Conservation (phyloP, 2,113 vertebrate species). For the Istiophorus platypterus region DNA sequence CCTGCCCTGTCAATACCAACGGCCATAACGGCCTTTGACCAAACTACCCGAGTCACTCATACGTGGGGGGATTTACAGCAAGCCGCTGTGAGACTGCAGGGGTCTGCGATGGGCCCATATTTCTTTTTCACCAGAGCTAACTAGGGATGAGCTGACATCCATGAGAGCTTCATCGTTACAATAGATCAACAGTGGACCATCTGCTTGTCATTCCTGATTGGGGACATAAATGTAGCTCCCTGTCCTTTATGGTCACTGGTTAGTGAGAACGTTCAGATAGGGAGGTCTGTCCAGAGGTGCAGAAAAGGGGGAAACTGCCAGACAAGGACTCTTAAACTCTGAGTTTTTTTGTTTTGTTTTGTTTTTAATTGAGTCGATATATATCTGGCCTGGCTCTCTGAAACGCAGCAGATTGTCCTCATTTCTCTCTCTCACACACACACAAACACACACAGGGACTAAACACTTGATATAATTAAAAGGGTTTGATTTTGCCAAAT, state of each 20-base stretch:
- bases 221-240: slow-evolving; percentile 43
- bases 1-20: slow-evolving; percentile 38
- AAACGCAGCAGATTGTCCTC: slow-evolving; percentile 27
- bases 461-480: slow-evolving; percentile 57
- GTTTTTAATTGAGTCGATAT: background rate
- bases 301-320: background rate
- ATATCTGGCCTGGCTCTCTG: slow-evolving; percentile 1
- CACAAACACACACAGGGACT: background rate
- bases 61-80: slow-evolving; percentile 38
- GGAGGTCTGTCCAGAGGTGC: background rate
- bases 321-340: background rate
- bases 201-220: slow-evolving; percentile 60
- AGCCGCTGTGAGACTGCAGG: background rate
- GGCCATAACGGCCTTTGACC: slow-evolving; percentile 17
- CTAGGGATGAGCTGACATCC: slow-evolving; percentile 44
- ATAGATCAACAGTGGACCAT: slow-evolving; percentile 48
- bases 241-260: slow-evolving; percentile 18
- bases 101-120: slow-evolving; percentile 32
- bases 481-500: slow-evolving; percentile 42
- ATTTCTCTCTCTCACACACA: slow-evolving; percentile 17
- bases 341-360: too few species aligned
- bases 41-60: slow-evolving; percentile 40
- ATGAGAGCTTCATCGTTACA: slow-evolving; percentile 19
- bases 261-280: background rate
- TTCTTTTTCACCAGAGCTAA: slow-evolving; percentile 53